Percentiles rank a stretch among this genome's conserved stretches.
phyloP scores from a whole-genome alignment of 1,140 invertebrate genomes.

The Nasonia giraulti region DNA sequence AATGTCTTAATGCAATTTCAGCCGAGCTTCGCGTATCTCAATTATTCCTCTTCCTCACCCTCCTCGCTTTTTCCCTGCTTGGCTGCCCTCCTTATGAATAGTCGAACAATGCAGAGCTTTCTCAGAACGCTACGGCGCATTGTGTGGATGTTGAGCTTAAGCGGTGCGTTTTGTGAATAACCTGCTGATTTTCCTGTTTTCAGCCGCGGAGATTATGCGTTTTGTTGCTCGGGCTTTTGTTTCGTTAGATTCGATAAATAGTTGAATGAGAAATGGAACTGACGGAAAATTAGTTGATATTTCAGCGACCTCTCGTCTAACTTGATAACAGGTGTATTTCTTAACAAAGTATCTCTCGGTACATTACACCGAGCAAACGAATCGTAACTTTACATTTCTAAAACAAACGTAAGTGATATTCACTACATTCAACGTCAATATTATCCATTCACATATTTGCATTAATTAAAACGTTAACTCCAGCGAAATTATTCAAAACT shows the following conservation, averaged over 20 bases:
- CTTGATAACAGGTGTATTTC: too few species aligned
- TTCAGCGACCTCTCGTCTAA: too few species aligned
- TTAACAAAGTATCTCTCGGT: too few species aligned
- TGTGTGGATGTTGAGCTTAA: not conserved
- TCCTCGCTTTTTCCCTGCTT: not conserved
- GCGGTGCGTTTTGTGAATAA: not conserved
- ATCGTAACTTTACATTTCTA: not conserved
- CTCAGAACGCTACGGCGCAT: not conserved
- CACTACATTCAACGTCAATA: too few species aligned
- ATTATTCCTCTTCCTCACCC: not conserved
- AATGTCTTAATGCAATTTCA: slow-evolving; percentile 37
- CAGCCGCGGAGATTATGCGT: not conserved
- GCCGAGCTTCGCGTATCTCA: slow-evolving; percentile 7
- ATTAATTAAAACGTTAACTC: not conserved
- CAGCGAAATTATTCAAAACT: not conserved
- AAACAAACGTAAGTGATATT: too few species aligned
- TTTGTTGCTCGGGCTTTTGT: not conserved
- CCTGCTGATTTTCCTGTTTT: not conserved
- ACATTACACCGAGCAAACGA: too few species aligned
- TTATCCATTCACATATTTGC: too few species aligned
- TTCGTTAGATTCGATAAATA: not conserved
- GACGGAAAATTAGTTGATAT: too few species aligned
- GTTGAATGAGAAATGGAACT: too few species aligned
- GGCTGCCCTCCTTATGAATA: not conserved
- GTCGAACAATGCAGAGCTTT: not conserved